phyloP scores from a whole-genome alignment of 2,797 vertebrate species.

The Melanotaenia pygmaea region DNA sequence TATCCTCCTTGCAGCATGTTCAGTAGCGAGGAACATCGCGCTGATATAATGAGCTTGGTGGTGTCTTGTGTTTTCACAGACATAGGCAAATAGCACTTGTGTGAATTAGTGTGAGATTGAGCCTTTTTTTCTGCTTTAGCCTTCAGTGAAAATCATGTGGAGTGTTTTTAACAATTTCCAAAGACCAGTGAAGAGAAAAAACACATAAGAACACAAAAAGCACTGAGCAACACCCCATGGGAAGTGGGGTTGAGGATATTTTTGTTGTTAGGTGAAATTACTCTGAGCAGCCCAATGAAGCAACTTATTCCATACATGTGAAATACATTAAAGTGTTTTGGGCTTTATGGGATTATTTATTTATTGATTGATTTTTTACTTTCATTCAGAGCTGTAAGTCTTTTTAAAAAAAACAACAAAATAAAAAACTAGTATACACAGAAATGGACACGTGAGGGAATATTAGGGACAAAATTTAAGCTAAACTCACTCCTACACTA shows the following conservation, averaged over 20 bases:
- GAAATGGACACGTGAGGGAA: not conserved
- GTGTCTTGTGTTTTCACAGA: constrained; percentile 28
- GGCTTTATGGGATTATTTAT: constrained; percentile 13
- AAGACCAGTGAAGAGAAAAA: constrained; percentile 4
- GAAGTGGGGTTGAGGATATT: constrained; percentile 6
- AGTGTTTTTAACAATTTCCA: constrained; percentile 7
- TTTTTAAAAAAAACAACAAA: no score
- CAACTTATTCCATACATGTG: not conserved
- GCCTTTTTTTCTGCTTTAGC: constrained; percentile 7
- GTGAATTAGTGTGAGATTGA: constrained; percentile 31
- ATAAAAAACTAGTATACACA: no score
- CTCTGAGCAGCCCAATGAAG: not conserved
- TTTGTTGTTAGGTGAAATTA: not conserved
- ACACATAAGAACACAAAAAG: constrained; percentile 6
- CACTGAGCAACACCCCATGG: constrained; percentile 13
- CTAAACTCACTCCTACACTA: not conserved
- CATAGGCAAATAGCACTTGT: constrained; percentile 13
- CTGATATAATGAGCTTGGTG: constrained; percentile 42
- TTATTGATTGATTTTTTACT: not conserved
- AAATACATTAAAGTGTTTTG: not conserved
- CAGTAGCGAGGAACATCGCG: constrained; percentile 15
- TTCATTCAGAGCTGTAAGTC: constrained; percentile 13
- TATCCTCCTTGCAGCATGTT: constrained; percentile 23
- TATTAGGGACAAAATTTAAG: not conserved
- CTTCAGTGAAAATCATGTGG: constrained; percentile 22